Base-by-base conservation (phyloP, 2,797 vertebrate species). In the Triplophysa yarkandensis region DNA sequence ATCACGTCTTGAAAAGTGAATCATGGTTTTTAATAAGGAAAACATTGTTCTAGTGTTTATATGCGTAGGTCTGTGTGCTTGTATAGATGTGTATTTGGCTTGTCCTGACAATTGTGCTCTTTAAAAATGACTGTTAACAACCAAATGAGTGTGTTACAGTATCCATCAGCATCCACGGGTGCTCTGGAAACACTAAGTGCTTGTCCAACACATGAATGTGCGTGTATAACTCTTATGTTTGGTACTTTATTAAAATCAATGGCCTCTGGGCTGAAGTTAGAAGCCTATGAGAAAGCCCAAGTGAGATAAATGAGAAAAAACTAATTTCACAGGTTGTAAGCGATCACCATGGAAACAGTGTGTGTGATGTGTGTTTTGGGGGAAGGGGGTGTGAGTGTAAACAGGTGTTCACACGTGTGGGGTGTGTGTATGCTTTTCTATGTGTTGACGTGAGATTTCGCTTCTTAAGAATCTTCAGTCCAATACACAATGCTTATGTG, bases 311-410 rank as follows among this genome's bases (percentile, higher is more conserved):
- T 21, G 54, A 67, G 65, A 54, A 62, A 54, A 74, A 39, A 46
- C 21, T 23, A 81, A 74, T 63, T 34, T 46, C 48, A 62, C 34
- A 30, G 46, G 57, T 41, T 28, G 41, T 68, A 82, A 67, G 64
- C 19, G 17, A 75, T 82, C 78, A 65, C 77, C 71, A 82, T 82
- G 84, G 85, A 85, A 81, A 82, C 83, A 81, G 72, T 21, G 68
- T 70, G 71, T 76, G 34, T 36, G 61, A 58, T 75, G 71, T 74
- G 65, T 74, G 74, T 74, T 69, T 64, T 71, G 43, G 74, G 55
- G 77, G 61, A 68, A 48, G 69, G 58, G 76, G 57, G 41, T 69
- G 44, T 69, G 48, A 63, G 52, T 64, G 50, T 69, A 75, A 75
- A 75, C 72, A 75, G 64, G 54, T 81, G 60, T 74, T 71, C 76